Base-by-base conservation (phyloP, 2,888 invertebrate species). In the Drosophila lutescens region DNA sequence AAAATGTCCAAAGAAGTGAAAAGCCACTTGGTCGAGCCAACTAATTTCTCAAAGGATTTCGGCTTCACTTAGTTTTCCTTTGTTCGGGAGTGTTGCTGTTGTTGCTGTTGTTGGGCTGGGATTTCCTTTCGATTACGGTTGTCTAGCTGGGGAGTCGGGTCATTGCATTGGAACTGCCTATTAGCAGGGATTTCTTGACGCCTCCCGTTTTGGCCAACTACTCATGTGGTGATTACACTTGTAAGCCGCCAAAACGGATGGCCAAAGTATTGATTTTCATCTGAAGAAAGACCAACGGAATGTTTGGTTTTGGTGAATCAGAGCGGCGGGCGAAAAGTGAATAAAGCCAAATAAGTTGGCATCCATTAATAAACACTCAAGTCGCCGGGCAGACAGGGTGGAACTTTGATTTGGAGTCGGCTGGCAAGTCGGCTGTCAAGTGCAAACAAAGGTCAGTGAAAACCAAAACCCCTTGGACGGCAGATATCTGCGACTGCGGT, bases 41-140 rank as follows among this genome's bases (percentile, higher is more conserved):
- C 66, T 74, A 88, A 85, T 85, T 85, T 88, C 85, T 86, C 78
- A 88, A 88, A 81, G 85, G 85, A 85, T 85, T 85, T 82, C 32
- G 53, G 55, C 57, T 57, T 60, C 68, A 75, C 75, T 86, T 68
- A 60, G 60, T 70, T 59, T 58, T 41, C 34, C 63, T 62, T 71
- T 69, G 56, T 61, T 55, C 20, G 43, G 40, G 50, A 34, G 38
- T 55, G 43, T 23, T 36, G 20, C 6, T 30, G 30, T 8, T 30
- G 30, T 1, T 30, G 30, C 8, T 30, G 30, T 26, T 34, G 40
- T 12, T 34, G 50, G n/a, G 51, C 43, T 38, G 46, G 51, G 43
- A 55, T 56, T 50, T 40, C 36, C 49, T 26, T 50, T 70, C 76
- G 78, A 86, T 83, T 83, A 76, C 43, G 50, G 43, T n/a, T 43